phyloP scores from a whole-genome alignment of 2,797 vertebrate genomes.

The Megaceryle alcyon region DNA sequence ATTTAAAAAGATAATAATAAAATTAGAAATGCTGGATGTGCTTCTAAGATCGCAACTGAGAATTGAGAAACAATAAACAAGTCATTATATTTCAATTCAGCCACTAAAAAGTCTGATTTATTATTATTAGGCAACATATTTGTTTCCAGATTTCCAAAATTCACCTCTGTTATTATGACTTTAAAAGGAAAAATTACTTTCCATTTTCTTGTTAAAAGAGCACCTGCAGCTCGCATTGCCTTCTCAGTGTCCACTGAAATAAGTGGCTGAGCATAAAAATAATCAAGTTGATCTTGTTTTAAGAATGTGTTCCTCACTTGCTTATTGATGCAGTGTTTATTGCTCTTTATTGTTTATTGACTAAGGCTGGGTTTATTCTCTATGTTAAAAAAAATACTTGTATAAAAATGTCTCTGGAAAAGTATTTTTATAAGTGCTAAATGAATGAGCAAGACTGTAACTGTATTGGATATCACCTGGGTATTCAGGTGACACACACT shows the following conservation, averaged over 20 bases:
- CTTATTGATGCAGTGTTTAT: neutral
- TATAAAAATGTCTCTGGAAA: neutral
- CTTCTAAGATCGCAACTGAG: neutral
- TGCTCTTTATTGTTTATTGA: neutral
- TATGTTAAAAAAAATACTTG: neutral
- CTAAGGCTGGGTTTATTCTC: neutral
- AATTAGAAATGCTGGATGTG: accelerated
- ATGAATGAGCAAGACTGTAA: neutral
- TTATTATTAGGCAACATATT: neutral
- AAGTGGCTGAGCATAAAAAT: neutral
- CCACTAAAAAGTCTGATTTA: neutral
- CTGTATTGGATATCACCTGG: neutral
- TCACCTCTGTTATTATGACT: neutral
- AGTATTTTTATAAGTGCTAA: neutral
- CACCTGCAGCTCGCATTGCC: neutral
- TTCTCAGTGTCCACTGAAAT: neutral
- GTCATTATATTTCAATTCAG: neutral
- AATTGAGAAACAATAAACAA: neutral
- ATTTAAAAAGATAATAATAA: neutral
- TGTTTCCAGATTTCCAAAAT: neutral
- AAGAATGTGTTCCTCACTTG: neutral
- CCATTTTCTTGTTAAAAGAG: neutral
- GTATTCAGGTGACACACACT: neutral
- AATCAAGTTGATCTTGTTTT: neutral
- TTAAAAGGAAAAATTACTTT: neutral